Percentiles rank a stretch among this genome's conserved stretches.
These are phyloP conservation scores for Proales similis DNA, from an alignment of 1,140 invertebrate genomes.

Conservation along the genomic window DNA sequence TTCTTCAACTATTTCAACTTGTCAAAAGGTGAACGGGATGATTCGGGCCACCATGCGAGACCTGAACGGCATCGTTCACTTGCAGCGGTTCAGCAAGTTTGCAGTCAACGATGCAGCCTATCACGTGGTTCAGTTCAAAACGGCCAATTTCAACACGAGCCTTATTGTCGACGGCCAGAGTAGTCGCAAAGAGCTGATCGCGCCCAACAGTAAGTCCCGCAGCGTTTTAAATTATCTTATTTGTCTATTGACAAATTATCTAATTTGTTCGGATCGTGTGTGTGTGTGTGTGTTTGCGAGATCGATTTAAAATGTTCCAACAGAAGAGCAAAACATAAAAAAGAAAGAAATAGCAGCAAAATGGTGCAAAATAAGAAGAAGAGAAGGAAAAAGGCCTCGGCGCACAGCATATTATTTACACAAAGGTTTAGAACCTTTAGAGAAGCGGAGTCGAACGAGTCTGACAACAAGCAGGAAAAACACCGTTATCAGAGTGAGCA, in stretches of 20 bases:
- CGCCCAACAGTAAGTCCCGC: conserved; percentile 14
- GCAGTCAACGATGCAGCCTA: conserved; percentile 10
- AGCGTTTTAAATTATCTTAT: background rate
- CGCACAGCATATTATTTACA: too few relatives aligned
- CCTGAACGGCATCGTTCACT: conserved; percentile 5
- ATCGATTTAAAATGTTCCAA: background rate
- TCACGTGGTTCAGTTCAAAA: conserved; percentile 10
- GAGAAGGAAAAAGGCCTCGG: too few relatives aligned
- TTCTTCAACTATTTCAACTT: background rate
- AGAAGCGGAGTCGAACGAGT: too few relatives aligned
- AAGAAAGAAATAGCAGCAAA: background rate
- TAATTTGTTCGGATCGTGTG: too few relatives aligned
- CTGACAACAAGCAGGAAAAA: too few relatives aligned
- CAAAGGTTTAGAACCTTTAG: too few relatives aligned
- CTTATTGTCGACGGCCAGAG: background rate
- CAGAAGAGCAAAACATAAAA: background rate
- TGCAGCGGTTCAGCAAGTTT: conserved; percentile 26
- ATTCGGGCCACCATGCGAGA: conserved; percentile 6
- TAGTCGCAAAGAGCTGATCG: conserved; percentile 9
- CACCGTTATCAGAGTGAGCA: too few relatives aligned
- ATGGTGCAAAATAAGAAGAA: too few relatives aligned
- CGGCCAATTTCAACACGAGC: background rate
- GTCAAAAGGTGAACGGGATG: conserved; percentile 15
- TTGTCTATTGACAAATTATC: too few relatives aligned
- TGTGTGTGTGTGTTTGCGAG: too few relatives aligned